These are phyloP conservation scores for Gadopsis bispinosus DNA, from an alignment of 2,797 vertebrate genomes.

Conservation along the genomic window DNA sequence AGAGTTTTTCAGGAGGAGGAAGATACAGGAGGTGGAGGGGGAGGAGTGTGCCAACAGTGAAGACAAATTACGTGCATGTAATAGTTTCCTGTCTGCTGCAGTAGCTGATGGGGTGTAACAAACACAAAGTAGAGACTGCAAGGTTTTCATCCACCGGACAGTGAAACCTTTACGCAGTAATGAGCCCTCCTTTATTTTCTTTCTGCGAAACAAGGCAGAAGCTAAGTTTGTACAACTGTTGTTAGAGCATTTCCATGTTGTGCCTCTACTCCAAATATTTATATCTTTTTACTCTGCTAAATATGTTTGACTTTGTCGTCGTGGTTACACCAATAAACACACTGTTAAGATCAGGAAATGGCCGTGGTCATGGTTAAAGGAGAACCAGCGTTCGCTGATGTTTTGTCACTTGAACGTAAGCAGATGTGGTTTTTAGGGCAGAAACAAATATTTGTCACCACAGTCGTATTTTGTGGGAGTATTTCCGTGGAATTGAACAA, in stretches of 20 bases:
- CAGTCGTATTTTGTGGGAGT: neutral
- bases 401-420: neutral
- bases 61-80: conserved; percentile 74
- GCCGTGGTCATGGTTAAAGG: neutral
- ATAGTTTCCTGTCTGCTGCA: conserved; percentile 70
- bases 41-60: conserved; percentile 59
- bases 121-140: conserved; percentile 28
- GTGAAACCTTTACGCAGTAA: conserved; percentile 32
- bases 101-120: conserved; percentile 74
- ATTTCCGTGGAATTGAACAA: neutral
- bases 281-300: neutral
- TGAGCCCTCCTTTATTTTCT: neutral
- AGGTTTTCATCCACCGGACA: conserved; percentile 40
- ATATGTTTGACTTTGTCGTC: neutral
- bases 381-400: neutral
- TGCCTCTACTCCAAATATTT: neutral
- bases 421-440: neutral
- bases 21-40: conserved; percentile 37
- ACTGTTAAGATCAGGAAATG: neutral
- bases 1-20: conserved; percentile 43
- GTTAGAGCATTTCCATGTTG: neutral
- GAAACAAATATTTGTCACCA: neutral
- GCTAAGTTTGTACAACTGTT: neutral
- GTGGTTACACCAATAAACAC: neutral
- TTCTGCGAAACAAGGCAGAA: neutral